Evolutionary conservation across 53 echinoderm and acorn worm species (phyloP), one percentile per base, ranked within the genome.

Genomic region (Apostichopus leukothele): DNA sequence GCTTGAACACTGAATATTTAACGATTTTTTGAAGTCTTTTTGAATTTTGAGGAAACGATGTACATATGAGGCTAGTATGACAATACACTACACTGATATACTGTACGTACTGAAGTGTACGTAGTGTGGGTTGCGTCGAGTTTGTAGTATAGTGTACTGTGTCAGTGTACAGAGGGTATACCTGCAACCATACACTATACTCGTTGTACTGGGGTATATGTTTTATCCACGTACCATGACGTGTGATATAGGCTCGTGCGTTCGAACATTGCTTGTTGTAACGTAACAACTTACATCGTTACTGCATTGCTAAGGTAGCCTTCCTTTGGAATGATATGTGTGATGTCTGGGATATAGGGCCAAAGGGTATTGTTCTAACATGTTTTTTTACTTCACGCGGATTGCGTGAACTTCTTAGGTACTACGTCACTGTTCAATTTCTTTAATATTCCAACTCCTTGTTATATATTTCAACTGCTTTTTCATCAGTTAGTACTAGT

Each of bases 21-120:
- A 27, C 39, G 77, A 76, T 51, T 76, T 76, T 76, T 76, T 76
- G 50, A 76, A 76, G 77, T 76, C 77, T 76, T 76, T 76, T 76
- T 76, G 27, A 76, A 12, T 76, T 74, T 74, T 74, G 8, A 21
- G 77, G 77, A 76, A 76, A 27, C 52, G 4, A 76, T 26, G 50
- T 76, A 19, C 74, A 74, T 11, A 11, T 74, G 7, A 22, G 21
- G 11, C 20, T 25, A 5, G 21, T 74, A 39, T 39, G 39, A 39
- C 39, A 75, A 5, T 75, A 19, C 21, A 75, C 23, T 75, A 75
- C 0, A 11, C 63, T 13, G 14, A 19, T 75, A 6, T 22, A 1
- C 1, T 4, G 75, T 75, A 10, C 23, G 39, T 19, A 75, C 10
- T 13, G 75, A 9, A 0, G 0, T 75, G 21, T 9, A 75, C 26